Evolutionary conservation across 2,113 vertebrate genomes (phyloP).

Genomic region (Lanius ludovicianus): DNA sequence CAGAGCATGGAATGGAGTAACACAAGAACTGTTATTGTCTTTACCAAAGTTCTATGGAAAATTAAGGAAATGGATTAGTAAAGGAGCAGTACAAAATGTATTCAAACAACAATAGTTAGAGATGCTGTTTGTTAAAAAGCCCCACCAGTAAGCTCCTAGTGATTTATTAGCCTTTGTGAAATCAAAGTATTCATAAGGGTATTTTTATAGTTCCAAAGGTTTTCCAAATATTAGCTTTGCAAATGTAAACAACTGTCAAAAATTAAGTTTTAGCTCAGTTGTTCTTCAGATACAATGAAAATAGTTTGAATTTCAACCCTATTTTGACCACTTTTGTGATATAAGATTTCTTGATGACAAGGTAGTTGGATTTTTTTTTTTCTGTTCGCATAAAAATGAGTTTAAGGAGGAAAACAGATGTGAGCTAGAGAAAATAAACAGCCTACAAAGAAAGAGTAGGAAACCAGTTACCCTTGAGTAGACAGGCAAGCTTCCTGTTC

Average conservation of each 20-base stretch:
- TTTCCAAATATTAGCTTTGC: slow-evolving; percentile 25
- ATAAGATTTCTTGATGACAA: neutral
- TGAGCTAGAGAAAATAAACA: slow-evolving; percentile 19
- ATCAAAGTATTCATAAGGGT: neutral
- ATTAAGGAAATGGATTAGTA: neutral
- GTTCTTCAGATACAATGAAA: neutral
- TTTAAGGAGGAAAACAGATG: slow-evolving; percentile 19
- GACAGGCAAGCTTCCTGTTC: slow-evolving; percentile 62
- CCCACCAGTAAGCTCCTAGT: neutral
- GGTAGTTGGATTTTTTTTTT: neutral
- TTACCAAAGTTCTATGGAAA: neutral
- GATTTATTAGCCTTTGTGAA: slow-evolving; percentile 8
- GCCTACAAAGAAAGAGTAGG: slow-evolving; percentile 41
- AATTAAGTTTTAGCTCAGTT: neutral
- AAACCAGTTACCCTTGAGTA: slow-evolving; percentile 25
- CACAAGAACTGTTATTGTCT: neutral
- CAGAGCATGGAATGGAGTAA: neutral
- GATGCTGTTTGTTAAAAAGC: neutral
- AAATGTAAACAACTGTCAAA: slow-evolving; percentile 20
- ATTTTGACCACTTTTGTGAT: neutral
- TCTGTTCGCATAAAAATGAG: neutral
- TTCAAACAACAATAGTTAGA: neutral
- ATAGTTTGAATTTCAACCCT: neutral
- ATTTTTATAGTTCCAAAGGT: neutral
- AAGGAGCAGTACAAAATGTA: neutral